Percentiles rank a stretch among this genome's conserved stretches.
phyloP scores from a whole-genome alignment of 2,888 invertebrate species.

The Miltochrista miniata region DNA sequence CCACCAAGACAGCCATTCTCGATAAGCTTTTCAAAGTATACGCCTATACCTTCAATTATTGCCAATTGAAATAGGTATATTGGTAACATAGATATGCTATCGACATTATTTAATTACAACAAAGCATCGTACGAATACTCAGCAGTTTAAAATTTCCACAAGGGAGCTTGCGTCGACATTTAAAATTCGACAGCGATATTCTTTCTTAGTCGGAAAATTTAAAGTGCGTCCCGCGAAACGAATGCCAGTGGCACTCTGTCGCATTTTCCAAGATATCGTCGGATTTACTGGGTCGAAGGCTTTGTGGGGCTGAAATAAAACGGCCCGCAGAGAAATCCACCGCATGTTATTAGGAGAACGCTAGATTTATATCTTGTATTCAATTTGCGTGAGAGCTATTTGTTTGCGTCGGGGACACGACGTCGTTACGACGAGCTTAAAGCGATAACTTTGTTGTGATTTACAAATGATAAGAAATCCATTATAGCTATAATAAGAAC shows the following conservation, averaged over 20 bases:
- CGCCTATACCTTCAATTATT: too few relatives aligned
- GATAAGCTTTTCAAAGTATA: too few relatives aligned
- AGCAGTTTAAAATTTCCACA: constrained; percentile 54
- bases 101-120: background rate
- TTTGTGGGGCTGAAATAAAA: constrained; percentile 77
- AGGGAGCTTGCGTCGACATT: constrained; percentile 54
- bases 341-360: constrained; percentile 74
- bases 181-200: constrained; percentile 69
- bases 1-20: too few relatives aligned
- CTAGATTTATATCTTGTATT: constrained; percentile 79
- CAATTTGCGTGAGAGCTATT: constrained; percentile 77
- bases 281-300: constrained; percentile 77
- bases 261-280: constrained; percentile 73
- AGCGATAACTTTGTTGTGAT: constrained; percentile 51
- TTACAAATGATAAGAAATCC: constrained; percentile 47
- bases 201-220: constrained; percentile 69
- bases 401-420: constrained; percentile 54
- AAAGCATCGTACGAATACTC: constrained; percentile 28
- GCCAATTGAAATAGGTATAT: background rate
- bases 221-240: constrained; percentile 73
- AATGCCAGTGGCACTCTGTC: constrained; percentile 71
- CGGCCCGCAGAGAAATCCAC: constrained; percentile 78
- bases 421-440: constrained; percentile 46
- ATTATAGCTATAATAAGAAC: constrained; percentile 24
- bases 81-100: too few relatives aligned